Base-by-base conservation (phyloP, 1,140 invertebrate genomes). In the Cydia amplana region DNA sequence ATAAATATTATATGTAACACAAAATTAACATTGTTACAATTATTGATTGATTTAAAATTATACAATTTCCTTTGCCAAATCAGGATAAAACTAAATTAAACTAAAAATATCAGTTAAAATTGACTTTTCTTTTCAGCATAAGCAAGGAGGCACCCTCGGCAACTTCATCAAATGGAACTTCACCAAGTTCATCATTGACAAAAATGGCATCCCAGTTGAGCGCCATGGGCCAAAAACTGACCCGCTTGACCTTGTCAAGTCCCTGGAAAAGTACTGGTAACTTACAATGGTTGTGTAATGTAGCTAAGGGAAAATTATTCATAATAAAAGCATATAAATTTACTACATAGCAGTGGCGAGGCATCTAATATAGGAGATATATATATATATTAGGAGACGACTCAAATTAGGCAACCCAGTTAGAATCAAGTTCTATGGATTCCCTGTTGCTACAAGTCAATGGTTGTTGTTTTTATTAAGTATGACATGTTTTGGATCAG, bases 121-220 rank as follows among this genome's bases (percentile, higher is more conserved):
- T 14, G 43, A 46, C 43, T 60, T 82, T 82, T 83, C 72, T 40
- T 84, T 85, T 32, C 81, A 93, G 91, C 89, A 95, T 25, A 97
- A 98, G 85, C 95, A 98, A 89, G 94, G 94, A 9, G 97, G 97
- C 14, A 95, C 94, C 43, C 84, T 97, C 49, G 95, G 94, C 25
- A 94, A 95, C 87, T 95, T 95, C 75, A 98, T 99, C 81, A 99
- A 99, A 89, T 99, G 98, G 98, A 99, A 99, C 91, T 99, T 99
- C 85, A 97, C 97, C 12, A 99, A 99, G 87, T 99, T 99, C 90
- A 94, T 99, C 75, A 93, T 99, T 63, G 95, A 99, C 91, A 97
- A 96, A 88, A 93, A 98, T 77, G 98, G 98, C 12, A 93, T 96
- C 74, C 96, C 97, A 9, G 95, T 99, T 0, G 95, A 96, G 79